Percentiles rank a stretch among this genome's conserved stretches.
Evolutionary conservation across 1,140 invertebrate genomes (phyloP).

Genomic region (Metaphire vulgaris): DNA sequence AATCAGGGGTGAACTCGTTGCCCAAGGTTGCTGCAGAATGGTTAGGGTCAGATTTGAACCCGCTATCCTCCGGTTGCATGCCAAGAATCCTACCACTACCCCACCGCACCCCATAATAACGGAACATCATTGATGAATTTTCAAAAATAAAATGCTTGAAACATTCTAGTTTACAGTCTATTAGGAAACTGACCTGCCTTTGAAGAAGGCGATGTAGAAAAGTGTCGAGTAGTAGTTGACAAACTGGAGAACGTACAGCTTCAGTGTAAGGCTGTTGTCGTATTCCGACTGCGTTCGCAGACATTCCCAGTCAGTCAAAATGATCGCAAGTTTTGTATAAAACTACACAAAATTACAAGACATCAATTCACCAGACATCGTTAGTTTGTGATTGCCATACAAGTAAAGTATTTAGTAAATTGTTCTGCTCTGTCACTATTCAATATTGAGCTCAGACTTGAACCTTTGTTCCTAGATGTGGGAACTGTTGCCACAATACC

Average conservation of each 20-base stretch:
- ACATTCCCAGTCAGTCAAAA: slow-evolving; percentile 49
- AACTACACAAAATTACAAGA: slow-evolving; percentile 34
- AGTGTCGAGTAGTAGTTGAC: slow-evolving; percentile 52
- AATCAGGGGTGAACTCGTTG: too few species aligned
- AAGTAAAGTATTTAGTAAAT: neutral
- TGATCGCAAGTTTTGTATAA: slow-evolving; percentile 43
- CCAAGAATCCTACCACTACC: too few species aligned
- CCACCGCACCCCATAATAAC: too few species aligned
- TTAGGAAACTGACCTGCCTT: slow-evolving; percentile 22
- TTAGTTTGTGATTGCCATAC: neutral
- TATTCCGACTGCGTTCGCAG: slow-evolving; percentile 49
- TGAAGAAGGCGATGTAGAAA: slow-evolving; percentile 51
- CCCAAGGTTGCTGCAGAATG: too few species aligned
- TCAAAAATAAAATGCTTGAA: too few species aligned
- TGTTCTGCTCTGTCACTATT: too few species aligned
- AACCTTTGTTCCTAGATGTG: neutral
- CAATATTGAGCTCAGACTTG: too few species aligned
- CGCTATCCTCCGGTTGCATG: too few species aligned
- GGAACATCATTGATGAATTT: too few species aligned
- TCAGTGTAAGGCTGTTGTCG: slow-evolving; percentile 50
- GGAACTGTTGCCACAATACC: neutral
- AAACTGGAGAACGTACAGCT: slow-evolving; percentile 51
- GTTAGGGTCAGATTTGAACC: too few species aligned
- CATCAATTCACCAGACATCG: slow-evolving; percentile 6
- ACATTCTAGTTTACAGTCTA: too few species aligned